Conservation (phyloP, 1,140 invertebrate genomes). For the Scaptomyza pallida region DNA sequence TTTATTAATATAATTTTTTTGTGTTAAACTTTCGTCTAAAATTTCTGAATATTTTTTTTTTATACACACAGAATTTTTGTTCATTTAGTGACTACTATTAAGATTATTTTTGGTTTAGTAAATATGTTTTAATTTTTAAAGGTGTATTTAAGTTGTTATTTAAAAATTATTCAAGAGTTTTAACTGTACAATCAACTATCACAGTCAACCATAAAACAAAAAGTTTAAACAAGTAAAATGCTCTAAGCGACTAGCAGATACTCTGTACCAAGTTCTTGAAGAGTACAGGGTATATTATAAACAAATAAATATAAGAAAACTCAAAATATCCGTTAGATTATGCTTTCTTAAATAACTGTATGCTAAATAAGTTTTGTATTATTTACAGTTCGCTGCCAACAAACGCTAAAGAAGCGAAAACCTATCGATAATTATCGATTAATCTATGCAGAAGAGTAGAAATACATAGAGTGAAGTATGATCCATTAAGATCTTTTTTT, state of each 20-base stretch:
- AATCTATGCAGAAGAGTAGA: slow-evolving; percentile 16
- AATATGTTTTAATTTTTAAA: slow-evolving; percentile 42
- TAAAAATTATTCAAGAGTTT: slow-evolving; percentile 75
- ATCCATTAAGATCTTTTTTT: slow-evolving; percentile 15
- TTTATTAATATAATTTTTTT: slow-evolving; percentile 24
- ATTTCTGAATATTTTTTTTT: slow-evolving; percentile 41
- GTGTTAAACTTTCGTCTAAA: slow-evolving; percentile 49
- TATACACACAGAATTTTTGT: slow-evolving; percentile 49
- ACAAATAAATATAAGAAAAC: neutral
- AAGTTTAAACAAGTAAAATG: neutral
- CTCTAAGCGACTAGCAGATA: slow-evolving; percentile 21
- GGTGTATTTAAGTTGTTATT: slow-evolving; percentile 50
- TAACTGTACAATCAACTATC: slow-evolving; percentile 84
- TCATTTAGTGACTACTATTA: slow-evolving; percentile 8
- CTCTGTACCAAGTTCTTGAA: slow-evolving; percentile 6
- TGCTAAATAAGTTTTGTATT: slow-evolving; percentile 30
- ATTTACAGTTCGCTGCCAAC: slow-evolving; percentile 64
- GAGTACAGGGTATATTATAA: slow-evolving; percentile 4
- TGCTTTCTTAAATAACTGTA: slow-evolving; percentile 12
- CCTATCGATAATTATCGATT: slow-evolving; percentile 32
- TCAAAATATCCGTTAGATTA: slow-evolving; percentile 4
- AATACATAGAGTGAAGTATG: slow-evolving; percentile 30
- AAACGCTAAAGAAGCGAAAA: slow-evolving; percentile 43
- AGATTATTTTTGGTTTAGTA: slow-evolving; percentile 22
- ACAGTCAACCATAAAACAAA: slow-evolving; percentile 79